A percentile compares a stretch with the other conserved stretches of the same genome.
phyloP scores from a whole-genome alignment of 1,140 invertebrate species.

The Drosophila kanapiae region DNA sequence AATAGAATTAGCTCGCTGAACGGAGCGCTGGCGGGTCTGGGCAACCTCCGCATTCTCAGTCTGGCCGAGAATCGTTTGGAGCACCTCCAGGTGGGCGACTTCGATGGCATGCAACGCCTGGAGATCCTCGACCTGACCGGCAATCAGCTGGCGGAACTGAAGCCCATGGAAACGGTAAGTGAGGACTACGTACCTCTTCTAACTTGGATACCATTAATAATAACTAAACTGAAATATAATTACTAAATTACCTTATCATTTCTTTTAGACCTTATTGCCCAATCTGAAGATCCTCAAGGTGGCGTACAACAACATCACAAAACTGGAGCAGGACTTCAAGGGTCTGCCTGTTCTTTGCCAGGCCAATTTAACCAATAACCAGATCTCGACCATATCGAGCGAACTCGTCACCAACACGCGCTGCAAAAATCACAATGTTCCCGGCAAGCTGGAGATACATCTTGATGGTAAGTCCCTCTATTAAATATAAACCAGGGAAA shows the following conservation, averaged over 20 bases:
- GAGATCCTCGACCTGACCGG: slow-evolving; percentile 91
- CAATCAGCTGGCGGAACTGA: slow-evolving; percentile 90
- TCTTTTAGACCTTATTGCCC: slow-evolving; percentile 89
- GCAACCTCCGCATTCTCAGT: slow-evolving; percentile 89
- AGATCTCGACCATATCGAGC: slow-evolving; percentile 89
- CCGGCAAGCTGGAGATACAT: slow-evolving; percentile 91
- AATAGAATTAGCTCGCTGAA: slow-evolving; percentile 90
- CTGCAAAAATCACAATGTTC: slow-evolving; percentile 91
- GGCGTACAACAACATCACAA: slow-evolving; percentile 90
- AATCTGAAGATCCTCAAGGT: slow-evolving; percentile 91
- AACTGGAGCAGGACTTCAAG: slow-evolving; percentile 91
- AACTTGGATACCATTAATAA: background rate
- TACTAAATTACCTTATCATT: background rate
- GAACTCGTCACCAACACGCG: slow-evolving; percentile 92
- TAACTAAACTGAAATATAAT: no score
- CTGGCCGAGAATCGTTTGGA: slow-evolving; percentile 91
- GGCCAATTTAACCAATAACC: slow-evolving; percentile 91
- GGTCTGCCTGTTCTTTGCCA: slow-evolving; percentile 91
- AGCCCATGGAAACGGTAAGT: slow-evolving; percentile 92
- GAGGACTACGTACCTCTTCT: background rate
- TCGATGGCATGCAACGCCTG: slow-evolving; percentile 90
- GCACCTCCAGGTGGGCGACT: slow-evolving; percentile 90
- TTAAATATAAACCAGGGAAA: background rate
- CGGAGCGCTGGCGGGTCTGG: slow-evolving; percentile 90
- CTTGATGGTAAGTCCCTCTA: slow-evolving; percentile 88